Conservation (phyloP, 2,113 vertebrate genomes). For the Leucopsar rothschildi region DNA sequence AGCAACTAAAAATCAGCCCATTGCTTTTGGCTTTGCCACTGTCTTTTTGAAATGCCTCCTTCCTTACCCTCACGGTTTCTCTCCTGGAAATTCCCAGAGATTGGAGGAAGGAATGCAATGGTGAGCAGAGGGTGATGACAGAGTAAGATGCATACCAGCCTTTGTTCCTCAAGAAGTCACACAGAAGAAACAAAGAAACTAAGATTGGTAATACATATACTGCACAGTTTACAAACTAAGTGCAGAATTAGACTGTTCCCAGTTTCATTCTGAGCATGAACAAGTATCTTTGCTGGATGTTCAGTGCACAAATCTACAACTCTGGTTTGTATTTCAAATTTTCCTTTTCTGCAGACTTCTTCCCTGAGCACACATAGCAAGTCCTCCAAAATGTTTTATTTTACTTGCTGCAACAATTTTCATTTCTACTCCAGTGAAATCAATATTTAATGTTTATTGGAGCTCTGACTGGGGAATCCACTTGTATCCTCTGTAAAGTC, state of each 20-base stretch:
- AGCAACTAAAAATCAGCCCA: not conserved
- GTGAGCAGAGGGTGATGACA: not conserved
- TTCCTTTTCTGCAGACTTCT: not conserved
- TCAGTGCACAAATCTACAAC: not conserved
- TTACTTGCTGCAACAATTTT: not conserved
- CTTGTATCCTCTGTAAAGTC: not conserved
- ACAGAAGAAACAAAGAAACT: not conserved
- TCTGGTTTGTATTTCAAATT: not conserved
- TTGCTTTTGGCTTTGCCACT: not conserved
- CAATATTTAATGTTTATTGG: not conserved
- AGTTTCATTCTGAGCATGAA: not conserved
- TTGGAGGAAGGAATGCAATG: not conserved
- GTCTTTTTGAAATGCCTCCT: not conserved
- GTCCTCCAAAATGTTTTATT: not conserved
- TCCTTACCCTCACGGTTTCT: not conserved
- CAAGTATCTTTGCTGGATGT: not conserved
- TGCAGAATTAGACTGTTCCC: not conserved
- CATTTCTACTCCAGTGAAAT: not conserved
- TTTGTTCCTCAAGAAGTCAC: not conserved
- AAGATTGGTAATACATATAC: not conserved
- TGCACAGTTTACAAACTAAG: not conserved
- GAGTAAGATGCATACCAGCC: not conserved
- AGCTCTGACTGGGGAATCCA: not conserved
- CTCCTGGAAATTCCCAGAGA: not conserved
- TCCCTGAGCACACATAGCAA: not conserved